A percentile compares a stretch with the other conserved stretches of the same genome.
Evolutionary conservation across 1,140 invertebrate genomes (phyloP).

Genomic region (Tetragnatha versicolor): DNA sequence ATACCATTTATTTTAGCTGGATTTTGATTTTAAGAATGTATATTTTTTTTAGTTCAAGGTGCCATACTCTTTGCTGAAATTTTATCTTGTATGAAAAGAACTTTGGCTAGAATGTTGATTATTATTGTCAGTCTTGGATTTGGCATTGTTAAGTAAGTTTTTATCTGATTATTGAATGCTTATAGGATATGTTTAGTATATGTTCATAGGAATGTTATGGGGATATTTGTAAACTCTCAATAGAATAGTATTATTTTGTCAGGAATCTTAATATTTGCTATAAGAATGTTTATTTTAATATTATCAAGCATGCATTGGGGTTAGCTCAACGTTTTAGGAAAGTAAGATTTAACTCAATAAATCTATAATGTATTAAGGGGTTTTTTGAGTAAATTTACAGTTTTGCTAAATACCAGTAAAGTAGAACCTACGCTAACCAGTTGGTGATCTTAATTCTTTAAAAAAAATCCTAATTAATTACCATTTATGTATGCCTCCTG

Average conservation of each 20-base stretch:
- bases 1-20: no score
- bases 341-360: no score
- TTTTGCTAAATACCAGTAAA: no score
- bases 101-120: slow-evolving; percentile 88
- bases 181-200: slow-evolving; percentile 8
- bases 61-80: slow-evolving; percentile 84
- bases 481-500: slow-evolving; percentile 5
- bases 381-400: no score
- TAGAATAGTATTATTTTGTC: neutral
- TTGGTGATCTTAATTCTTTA: neutral
- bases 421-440: no score
- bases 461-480: neutral
- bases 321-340: no score
- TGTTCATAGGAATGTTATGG: neutral
- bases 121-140: slow-evolving; percentile 93
- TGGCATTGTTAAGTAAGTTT: slow-evolving; percentile 92
- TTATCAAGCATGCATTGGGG: no score
- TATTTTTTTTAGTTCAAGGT: slow-evolving; percentile 66
- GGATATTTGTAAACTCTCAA: no score
- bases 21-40: neutral
- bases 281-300: neutral
- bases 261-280: no score
- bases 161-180: no score
- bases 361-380: no score
- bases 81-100: slow-evolving; percentile 86